Base-by-base conservation (phyloP, 2,797 vertebrate genomes). In the Psittacula echo region DNA sequence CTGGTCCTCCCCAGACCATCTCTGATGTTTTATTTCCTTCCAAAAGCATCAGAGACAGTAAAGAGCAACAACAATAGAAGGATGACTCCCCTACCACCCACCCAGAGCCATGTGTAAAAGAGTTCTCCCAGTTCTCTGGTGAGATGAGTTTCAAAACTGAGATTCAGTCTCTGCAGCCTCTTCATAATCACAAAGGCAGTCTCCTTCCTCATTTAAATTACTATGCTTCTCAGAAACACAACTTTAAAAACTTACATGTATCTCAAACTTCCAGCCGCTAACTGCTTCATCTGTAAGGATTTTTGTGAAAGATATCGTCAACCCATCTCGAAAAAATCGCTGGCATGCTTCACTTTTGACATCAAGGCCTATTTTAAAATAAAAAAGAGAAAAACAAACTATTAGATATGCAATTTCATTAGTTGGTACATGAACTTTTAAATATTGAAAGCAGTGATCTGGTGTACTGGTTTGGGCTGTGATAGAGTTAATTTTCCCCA, bases 211-310 rank as follows among this genome's bases (percentile, higher is more conserved):
- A 22, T 76, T 86, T 53, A 42, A 76, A 84, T 20, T 13, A 32
- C 61, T 29, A 22, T 2, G 1, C 39, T 88, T 89, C 82, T 73
- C 61, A 90, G 67, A 95, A 93, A 91, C n/a, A 73, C 58, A 95
- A 75, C 19, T 67, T 62, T 9, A 72, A 85, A 95, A 95, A 98
- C 99, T 99, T 96, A 99, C 99, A 97, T 99, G 99, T 97, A 99
- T 99, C 97, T 99, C 99, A 98, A 99, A 99, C 98, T 99, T 99
- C 99, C 99, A 99, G 96, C 99, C 99, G 62, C 99, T 99, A 97
- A 99, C 99, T 92, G 99, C 99, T 97, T 99, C 99, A 61, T 99
- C 99, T 54, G 99, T 99, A 98, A 99, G 98, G 98, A 99, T 99
- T 98, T 99, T 99, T 95, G 99, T 99, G 97, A 99, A 99, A 93